Evolutionary conservation across 2,888 invertebrate genomes (phyloP).

Genomic region (Xestia rhomboidea): DNA sequence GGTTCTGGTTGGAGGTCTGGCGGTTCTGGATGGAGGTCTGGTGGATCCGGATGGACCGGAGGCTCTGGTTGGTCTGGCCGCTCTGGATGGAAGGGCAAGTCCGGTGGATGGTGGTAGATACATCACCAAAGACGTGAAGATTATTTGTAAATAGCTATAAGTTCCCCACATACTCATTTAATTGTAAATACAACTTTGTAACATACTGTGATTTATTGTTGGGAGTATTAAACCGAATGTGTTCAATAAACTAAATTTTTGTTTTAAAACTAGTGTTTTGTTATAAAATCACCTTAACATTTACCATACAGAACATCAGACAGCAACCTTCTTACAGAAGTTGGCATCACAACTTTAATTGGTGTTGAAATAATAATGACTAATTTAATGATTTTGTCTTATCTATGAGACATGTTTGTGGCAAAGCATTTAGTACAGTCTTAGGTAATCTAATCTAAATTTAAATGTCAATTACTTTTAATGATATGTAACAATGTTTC

Average conservation of each 20-base stretch:
- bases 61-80: slow-evolving; percentile 17
- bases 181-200: slow-evolving; percentile 15
- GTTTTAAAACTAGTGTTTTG: too few species aligned
- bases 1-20: not conserved
- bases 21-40: slow-evolving; percentile 33
- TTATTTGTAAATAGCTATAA: not conserved
- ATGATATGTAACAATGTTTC: slow-evolving; percentile 6
- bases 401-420: not conserved
- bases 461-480: slow-evolving; percentile 1
- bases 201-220: slow-evolving; percentile 5
- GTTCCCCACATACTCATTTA: not conserved
- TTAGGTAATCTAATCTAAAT: not conserved
- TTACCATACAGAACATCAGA: too few species aligned
- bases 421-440: not conserved
- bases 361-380: not conserved
- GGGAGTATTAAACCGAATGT: slow-evolving; percentile 28
- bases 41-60: slow-evolving; percentile 30
- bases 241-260: slow-evolving; percentile 16
- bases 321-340: not conserved
- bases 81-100: slow-evolving; percentile 30
- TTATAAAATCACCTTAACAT: slow-evolving; percentile 3
- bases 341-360: not conserved
- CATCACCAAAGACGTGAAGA: not conserved
- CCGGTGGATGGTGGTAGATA: slow-evolving; percentile 54
- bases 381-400: not conserved